Evolutionary conservation across 2,113 vertebrate genomes (phyloP).

Genomic region (Tapirus terrestris): DNA sequence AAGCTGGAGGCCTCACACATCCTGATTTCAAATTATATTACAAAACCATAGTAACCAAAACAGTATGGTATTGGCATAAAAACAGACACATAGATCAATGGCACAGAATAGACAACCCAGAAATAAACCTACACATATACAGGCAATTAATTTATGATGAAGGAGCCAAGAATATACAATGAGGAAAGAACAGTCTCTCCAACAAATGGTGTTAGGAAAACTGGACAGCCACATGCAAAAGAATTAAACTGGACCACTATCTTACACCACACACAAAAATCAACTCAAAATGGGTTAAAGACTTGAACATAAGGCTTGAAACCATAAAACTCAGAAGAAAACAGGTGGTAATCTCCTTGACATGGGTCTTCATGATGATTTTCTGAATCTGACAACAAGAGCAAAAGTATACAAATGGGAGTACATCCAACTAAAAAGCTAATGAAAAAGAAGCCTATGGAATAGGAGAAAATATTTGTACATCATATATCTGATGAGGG

Average conservation of each 20-base stretch:
- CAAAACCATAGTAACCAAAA: background rate
- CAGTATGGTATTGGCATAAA: background rate
- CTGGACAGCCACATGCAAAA: background rate
- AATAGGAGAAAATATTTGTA: background rate
- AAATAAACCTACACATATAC: background rate
- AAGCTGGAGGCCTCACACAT: background rate
- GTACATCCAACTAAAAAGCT: background rate
- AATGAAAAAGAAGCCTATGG: background rate
- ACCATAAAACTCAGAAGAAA: background rate
- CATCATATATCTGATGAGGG: background rate
- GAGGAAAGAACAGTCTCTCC: background rate
- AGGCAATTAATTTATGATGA: background rate
- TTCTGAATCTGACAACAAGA: background rate
- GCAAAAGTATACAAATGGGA: background rate
- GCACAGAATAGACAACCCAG: background rate
- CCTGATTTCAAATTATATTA: background rate
- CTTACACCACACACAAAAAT: background rate
- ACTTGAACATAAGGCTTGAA: background rate
- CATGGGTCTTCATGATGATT: background rate
- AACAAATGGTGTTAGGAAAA: background rate
- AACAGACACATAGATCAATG: background rate
- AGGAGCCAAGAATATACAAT: background rate
- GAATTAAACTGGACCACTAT: background rate
- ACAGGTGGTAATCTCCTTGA: background rate
- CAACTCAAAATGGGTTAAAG: background rate